Conservation (phyloP, 2,113 vertebrate genomes). For the Indicator maculatus region DNA sequence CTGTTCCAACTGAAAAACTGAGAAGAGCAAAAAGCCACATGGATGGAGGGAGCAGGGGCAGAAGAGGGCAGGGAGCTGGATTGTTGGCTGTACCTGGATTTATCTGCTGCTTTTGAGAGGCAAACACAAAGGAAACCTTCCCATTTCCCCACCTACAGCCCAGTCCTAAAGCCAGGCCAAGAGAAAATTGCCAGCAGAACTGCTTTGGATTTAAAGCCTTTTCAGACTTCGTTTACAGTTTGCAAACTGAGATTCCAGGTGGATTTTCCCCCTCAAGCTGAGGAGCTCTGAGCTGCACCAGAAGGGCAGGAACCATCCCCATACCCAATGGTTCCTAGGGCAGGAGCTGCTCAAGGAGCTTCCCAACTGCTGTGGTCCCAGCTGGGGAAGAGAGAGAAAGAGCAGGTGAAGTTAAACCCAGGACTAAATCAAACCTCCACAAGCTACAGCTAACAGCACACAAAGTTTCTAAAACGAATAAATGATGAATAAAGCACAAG, state of each 20-base stretch:
- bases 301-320: background rate
- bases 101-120: background rate
- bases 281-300: background rate
- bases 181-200: background rate
- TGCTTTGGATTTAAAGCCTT: background rate
- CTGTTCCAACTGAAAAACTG: background rate
- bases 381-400: background rate
- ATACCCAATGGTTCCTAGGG: fast-evolving
- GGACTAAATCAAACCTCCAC: background rate
- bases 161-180: background rate
- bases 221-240: conserved; percentile 38
- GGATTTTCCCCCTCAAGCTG: background rate
- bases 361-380: fast-evolving
- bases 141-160: background rate
- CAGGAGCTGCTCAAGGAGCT: background rate
- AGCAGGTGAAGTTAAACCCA: background rate
- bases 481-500: conserved; percentile 66
- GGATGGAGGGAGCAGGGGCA: background rate
- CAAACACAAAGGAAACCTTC: background rate
- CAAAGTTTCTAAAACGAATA: conserved; percentile 12
- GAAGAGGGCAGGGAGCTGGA: background rate
- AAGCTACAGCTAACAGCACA: background rate
- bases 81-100: background rate
- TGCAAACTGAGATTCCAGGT: background rate
- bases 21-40: background rate